Conservation (phyloP, 2,888 invertebrate genomes). For the Enoplolaimus lenunculus region DNA sequence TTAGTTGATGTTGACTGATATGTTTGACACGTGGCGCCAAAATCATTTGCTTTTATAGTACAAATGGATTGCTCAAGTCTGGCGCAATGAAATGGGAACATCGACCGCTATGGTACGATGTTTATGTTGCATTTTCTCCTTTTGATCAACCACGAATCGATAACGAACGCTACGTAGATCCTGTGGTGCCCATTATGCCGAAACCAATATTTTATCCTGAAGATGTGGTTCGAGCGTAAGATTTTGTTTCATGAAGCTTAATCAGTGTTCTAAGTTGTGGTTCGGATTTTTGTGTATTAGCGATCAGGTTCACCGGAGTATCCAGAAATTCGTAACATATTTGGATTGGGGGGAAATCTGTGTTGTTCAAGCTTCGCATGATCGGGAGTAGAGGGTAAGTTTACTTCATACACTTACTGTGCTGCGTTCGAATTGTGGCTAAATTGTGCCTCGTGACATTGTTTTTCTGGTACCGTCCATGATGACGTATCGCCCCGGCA, state of each 20-base stretch:
- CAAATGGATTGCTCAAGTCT: conserved; percentile 56
- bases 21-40: too few species aligned
- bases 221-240: conserved; percentile 66
- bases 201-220: conserved; percentile 64
- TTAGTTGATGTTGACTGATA: too few species aligned
- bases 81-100: conserved; percentile 67
- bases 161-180: conserved; percentile 34
- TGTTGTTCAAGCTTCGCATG: too few species aligned
- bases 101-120: conserved; percentile 77
- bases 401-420: too few species aligned
- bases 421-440: too few species aligned
- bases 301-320: too few species aligned
- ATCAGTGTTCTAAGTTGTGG: neutral
- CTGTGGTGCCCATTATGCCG: conserved; percentile 47
- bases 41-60: conserved; percentile 18
- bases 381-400: too few species aligned
- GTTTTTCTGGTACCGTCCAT: too few species aligned
- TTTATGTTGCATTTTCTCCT: conserved; percentile 81
- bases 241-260: neutral
- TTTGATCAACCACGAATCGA: conserved; percentile 63
- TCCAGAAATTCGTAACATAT: too few species aligned
- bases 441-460: too few species aligned
- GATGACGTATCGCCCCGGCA: too few species aligned
- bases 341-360: too few species aligned
- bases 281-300: neutral